Percentiles rank a stretch among this genome's conserved stretches.
Conservation (phyloP, 2,888 invertebrate species). For the Anoplius nigerrimus region DNA sequence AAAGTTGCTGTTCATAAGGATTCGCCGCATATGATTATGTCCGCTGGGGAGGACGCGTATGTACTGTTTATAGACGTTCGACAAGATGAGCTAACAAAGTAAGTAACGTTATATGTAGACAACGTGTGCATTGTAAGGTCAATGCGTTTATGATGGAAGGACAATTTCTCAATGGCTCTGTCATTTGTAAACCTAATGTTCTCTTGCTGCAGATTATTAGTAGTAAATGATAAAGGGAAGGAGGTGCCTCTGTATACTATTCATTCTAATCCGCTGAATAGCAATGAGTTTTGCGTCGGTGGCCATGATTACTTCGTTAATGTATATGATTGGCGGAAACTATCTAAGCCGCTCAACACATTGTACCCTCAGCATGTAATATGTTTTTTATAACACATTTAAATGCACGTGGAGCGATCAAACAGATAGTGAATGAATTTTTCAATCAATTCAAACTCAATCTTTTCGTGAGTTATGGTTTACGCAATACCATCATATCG, state of each 20-base stretch:
- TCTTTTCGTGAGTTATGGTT: no score
- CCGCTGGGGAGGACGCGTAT: slow-evolving; percentile 92
- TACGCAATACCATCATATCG: no score
- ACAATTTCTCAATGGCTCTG: no score
- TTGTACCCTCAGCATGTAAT: slow-evolving; percentile 42
- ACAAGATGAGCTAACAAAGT: slow-evolving; percentile 81
- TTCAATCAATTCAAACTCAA: no score
- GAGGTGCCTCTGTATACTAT: slow-evolving; percentile 92
- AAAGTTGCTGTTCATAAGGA: slow-evolving; percentile 87
- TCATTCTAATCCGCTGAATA: slow-evolving; percentile 86
- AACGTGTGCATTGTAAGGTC: not conserved
- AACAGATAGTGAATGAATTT: no score
- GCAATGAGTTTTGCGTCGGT: slow-evolving; percentile 87
- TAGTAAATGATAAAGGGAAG: slow-evolving; percentile 78
- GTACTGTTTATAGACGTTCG: slow-evolving; percentile 90
- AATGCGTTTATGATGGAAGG: not conserved
- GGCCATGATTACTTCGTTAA: slow-evolving; percentile 88
- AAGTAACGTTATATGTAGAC: slow-evolving; percentile 48
- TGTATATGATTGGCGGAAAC: slow-evolving; percentile 84
- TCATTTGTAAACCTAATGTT: not conserved
- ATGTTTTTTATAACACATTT: slow-evolving; percentile 1
- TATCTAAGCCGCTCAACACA: slow-evolving; percentile 75
- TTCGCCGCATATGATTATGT: slow-evolving; percentile 86
- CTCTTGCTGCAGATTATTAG: slow-evolving; percentile 76
- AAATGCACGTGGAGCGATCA: no score